Percentiles rank a stretch among this genome's conserved stretches.
Conservation (phyloP, 2,113 vertebrate species). For the Coturnix japonica region DNA sequence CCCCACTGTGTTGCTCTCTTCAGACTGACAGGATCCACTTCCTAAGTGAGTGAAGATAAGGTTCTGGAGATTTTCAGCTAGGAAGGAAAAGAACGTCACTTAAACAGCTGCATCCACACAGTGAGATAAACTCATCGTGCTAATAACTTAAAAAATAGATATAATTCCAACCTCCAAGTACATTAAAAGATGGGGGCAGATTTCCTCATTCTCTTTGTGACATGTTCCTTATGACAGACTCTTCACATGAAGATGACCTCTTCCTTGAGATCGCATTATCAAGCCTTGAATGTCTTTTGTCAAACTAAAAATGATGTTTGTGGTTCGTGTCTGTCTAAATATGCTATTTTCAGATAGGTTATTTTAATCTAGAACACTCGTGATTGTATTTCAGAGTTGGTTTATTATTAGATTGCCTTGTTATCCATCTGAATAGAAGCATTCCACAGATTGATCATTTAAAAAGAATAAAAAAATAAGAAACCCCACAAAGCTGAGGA, state of each 20-base stretch:
- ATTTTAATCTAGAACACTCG: neutral
- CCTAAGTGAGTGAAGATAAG: slow-evolving; percentile 81
- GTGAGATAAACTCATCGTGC: neutral
- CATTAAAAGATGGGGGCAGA: neutral
- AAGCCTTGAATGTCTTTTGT: neutral
- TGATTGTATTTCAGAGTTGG: neutral
- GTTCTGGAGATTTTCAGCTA: slow-evolving; percentile 91
- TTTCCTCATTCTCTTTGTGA: neutral
- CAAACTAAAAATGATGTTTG: neutral
- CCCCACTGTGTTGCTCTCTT: slow-evolving; percentile 63
- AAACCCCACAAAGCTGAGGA: neutral
- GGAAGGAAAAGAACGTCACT: neutral
- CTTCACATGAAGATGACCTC: neutral
- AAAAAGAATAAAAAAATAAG: too few species aligned
- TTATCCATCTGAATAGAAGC: neutral
- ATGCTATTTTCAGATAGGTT: neutral
- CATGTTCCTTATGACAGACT: neutral
- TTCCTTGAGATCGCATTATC: neutral
- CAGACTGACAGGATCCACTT: slow-evolving; percentile 44
- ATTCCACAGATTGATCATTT: neutral
- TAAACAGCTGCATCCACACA: neutral
- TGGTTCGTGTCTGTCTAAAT: neutral
- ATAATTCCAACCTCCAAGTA: neutral
- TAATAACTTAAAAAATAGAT: neutral
- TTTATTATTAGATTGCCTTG: neutral